phyloP scores from a whole-genome alignment of 2,113 vertebrate species.

The Pseudonaja textilis region DNA sequence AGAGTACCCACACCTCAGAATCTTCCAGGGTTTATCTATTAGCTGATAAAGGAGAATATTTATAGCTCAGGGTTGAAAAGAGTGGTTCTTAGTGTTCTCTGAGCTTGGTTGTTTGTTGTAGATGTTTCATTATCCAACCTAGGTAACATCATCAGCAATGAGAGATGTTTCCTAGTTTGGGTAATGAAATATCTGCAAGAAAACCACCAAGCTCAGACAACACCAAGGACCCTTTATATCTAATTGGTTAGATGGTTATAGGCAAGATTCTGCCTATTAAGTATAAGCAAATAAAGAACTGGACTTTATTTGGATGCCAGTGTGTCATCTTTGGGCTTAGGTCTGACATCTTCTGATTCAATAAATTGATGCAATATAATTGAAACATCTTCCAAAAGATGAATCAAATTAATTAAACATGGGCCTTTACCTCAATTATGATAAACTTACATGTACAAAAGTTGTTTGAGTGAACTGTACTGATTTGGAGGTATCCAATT shows the following conservation, averaged over 20 bases:
- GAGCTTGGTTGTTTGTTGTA: no score
- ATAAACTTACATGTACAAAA: background rate
- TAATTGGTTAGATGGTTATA: background rate
- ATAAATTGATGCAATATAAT: background rate
- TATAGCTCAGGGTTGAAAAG: no score
- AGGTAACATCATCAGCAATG: no score
- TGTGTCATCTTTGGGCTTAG: background rate
- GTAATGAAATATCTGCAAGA: no score
- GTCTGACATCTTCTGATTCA: background rate
- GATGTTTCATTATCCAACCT: no score
- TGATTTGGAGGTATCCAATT: background rate
- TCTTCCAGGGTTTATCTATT: no score
- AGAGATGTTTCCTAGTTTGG: no score
- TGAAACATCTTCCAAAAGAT: background rate
- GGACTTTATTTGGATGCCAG: no score
- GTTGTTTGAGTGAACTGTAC: background rate
- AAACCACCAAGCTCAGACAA: no score
- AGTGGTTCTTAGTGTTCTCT: no score
- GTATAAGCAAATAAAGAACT: background rate
- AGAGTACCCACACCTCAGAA: no score
- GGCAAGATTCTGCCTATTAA: background rate
- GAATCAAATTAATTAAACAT: background rate
- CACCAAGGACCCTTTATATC: background rate
- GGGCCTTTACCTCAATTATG: background rate
- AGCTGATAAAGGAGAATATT: no score